Evolutionary conservation across 2,113 vertebrate species (phyloP), one percentile per base, ranked within the genome.

Genomic region (Barnardius zonarius): DNA sequence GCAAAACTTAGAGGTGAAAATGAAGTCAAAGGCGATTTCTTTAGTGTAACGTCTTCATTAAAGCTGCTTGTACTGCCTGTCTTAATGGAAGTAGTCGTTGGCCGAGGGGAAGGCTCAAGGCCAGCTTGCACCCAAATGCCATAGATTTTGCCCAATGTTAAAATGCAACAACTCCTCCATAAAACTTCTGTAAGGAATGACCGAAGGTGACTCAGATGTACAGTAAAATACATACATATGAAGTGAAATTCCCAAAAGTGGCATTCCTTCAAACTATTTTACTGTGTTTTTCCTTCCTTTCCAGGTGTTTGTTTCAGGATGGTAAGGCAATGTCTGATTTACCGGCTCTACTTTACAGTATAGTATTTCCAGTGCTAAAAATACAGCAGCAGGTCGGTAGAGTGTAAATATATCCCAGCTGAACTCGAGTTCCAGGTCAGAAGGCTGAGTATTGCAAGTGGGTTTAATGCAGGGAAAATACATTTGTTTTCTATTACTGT

Each of bases 271-370:
- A 20, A 44, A 6, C 82, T 5, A 49, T 46, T 44, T 80, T 84
- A 63, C 92, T 30, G 28, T 70, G 28, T 88, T 91, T 88, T 88
- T 83, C 37, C 94, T 86, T 93, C 37, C 93, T 93, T 93, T 89
- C 78, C 55, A 99, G 99, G 99, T 62, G 99, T 99, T 72, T 99
- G 99, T 96, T 99, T 99, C 98, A 98, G 99, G 96, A 99, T 99
- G 99, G 99, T 99, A 98, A 99, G 99, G 95, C 72, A 46, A 39
- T 55, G 43, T 33, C 86, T 69, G 59, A 35, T 92, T 63, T 73
- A 31, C 67, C 66, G 2, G 19, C 66, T 88, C 44, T 85, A 2
- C 66, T 76, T 75, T 41, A 15, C 74, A 68, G 83, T 87, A 7
- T 96, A 52, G 77, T 72, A 11, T 96, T 97, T 94, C 94, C 66